These are phyloP conservation scores for Rhinichthys klamathensis DNA, from an alignment of 2,113 vertebrate species.

Conservation along the genomic window DNA sequence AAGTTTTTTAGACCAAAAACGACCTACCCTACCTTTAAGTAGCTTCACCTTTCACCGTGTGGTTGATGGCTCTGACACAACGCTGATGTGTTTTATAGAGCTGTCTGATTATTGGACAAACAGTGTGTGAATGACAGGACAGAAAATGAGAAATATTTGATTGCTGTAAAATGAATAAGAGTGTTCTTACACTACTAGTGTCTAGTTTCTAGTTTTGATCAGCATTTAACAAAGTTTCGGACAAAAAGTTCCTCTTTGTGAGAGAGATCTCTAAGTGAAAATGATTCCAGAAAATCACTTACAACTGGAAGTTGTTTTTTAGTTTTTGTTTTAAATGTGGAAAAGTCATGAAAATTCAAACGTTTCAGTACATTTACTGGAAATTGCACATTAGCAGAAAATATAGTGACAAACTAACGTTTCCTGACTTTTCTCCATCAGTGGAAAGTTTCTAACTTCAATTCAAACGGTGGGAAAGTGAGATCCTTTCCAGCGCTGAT, in stretches of 20 bases:
- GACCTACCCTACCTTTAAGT: too few relatives aligned
- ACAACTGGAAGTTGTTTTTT: too few relatives aligned
- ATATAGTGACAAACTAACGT: not conserved
- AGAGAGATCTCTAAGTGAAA: too few relatives aligned
- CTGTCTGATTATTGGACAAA: not conserved
- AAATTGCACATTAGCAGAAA: not conserved
- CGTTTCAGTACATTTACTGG: not conserved
- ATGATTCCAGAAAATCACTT: too few relatives aligned
- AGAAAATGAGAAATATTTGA: not conserved
- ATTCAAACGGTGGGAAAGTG: not conserved
- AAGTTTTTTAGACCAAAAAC: too few relatives aligned
- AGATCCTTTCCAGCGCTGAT: constrained; percentile 1
- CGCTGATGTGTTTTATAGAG: not conserved
- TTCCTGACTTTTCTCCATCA: constrained; percentile 3
- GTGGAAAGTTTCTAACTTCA: not conserved
- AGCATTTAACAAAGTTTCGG: too few relatives aligned
- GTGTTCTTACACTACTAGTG: not conserved
- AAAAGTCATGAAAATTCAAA: too few relatives aligned
- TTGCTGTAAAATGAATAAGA: not conserved
- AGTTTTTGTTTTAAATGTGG: too few relatives aligned
- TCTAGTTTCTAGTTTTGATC: not conserved
- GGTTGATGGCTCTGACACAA: not conserved
- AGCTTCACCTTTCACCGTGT: not conserved
- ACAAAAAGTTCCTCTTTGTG: too few relatives aligned
- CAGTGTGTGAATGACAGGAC: not conserved